Base-by-base conservation (phyloP, 2,888 invertebrate species). In the Copidosoma aretas region DNA sequence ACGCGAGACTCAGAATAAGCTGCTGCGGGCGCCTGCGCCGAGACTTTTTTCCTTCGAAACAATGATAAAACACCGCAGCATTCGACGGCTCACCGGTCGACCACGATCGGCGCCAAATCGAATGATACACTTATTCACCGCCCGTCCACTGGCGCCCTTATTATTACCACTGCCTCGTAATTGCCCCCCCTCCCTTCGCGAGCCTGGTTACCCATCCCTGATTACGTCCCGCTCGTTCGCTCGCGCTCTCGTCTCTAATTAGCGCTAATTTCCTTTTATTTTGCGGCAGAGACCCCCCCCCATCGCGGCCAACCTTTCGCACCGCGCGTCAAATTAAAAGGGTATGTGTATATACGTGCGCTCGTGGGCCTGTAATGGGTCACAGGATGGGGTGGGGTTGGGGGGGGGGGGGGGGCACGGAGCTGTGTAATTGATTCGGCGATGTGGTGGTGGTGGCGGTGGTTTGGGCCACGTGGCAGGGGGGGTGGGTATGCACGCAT, bases 241-340 rank as follows among this genome's bases (percentile, higher is more conserved):
- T 17, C 2, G 49, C 43, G 15, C 52, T 41, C 68, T 61, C 17
- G 43, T 8, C 32, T 69, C 64, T 64, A 69, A 69, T 69, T 69
- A 69, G 43, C 65, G 53, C 59, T 69, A 62, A 69, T 65, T 59
- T 69, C 15, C 58, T 57, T 62, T 69, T 62, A 58, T 65, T 53
- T 58, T 46, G 64, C 61, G 51, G 54, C 43, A 46, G 43, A 46
- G 12, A 12, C 43, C 17, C 15, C 12, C 14, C 2, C 43, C n/a
- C n/a, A n/a, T n/a, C n/a, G n/a, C n/a, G n/a, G n/a, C 2, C 15
- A 17, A 17, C 43, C 17, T 46, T 46, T 46, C 43, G 43, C 32
- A 12, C 43, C 43, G 43, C 14, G 43, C 43, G 43, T 46, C 43
- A 46, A 46, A 46, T 46, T 46, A 46, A 46, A 46, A 8, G 8